Conservation (phyloP, 2,113 vertebrate genomes). For the Uria lomvia region DNA sequence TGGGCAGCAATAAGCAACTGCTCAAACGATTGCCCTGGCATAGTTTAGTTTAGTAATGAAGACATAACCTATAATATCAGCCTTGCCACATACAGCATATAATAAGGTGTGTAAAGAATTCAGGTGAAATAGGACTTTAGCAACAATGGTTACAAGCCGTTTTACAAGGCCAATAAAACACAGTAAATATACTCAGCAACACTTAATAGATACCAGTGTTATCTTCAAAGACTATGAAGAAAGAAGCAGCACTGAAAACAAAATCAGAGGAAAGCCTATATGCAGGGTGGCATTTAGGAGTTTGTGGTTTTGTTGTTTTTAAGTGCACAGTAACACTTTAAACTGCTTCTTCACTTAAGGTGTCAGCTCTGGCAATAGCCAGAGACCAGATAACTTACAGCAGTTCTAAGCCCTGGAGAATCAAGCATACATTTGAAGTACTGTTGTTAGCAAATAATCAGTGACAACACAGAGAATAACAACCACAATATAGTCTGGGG, state of each 20-base stretch:
- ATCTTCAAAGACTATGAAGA: not conserved
- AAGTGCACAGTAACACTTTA: not conserved
- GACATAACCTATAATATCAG: not conserved
- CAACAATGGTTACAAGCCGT: not conserved
- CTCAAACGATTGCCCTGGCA: accelerated
- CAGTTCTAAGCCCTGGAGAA: not conserved
- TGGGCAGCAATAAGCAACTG: not conserved
- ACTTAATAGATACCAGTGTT: not conserved
- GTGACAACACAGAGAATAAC: not conserved
- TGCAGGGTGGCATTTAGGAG: not conserved
- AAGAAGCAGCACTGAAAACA: not conserved
- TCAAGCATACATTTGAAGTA: not conserved
- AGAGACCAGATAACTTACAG: not conserved
- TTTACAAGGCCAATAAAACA: not conserved
- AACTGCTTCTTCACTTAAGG: not conserved
- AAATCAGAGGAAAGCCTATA: not conserved
- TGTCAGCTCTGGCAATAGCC: not conserved
- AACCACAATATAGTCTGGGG: accelerated
- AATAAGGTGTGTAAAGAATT: not conserved
- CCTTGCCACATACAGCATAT: not conserved
- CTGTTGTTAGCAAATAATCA: not conserved
- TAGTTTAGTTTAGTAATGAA: not conserved
- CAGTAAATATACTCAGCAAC: not conserved
- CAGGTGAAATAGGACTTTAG: not conserved
- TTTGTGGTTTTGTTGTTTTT: not conserved